Conservation (phyloP, 2,113 vertebrate genomes). For the Menura novaehollandiae region DNA sequence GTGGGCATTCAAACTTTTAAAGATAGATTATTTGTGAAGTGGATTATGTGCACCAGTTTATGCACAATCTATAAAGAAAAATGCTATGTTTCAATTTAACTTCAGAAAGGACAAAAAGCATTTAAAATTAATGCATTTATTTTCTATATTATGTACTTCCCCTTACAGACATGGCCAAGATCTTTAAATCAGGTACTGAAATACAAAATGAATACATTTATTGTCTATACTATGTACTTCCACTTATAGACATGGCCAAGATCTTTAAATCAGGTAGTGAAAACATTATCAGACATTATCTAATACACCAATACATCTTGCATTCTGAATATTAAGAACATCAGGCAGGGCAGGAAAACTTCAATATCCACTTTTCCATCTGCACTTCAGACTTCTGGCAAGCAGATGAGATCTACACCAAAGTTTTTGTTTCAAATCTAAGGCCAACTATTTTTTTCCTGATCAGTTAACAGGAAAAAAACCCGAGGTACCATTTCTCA, state of each 20-base stretch:
- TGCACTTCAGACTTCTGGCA: constrained; percentile 51
- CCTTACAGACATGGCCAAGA: neutral
- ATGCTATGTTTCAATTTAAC: neutral
- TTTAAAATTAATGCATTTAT: neutral
- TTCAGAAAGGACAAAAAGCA: neutral
- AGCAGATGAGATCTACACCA: constrained; percentile 23
- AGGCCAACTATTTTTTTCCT: constrained; percentile 12
- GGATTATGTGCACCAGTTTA: neutral
- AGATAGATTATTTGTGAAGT: neutral
- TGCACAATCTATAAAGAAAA: neutral
- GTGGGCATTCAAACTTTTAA: neutral
- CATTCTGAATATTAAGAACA: neutral
- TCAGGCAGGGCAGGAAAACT: constrained; percentile 18
- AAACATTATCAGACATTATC: neutral
- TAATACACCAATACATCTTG: neutral
- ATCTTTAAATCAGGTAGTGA: neutral
- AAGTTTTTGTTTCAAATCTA: constrained; percentile 16
- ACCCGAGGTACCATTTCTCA: neutral
- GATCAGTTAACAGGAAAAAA: neutral
- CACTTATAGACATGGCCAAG: neutral
- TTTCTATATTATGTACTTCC: neutral
- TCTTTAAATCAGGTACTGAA: neutral
- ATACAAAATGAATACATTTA: neutral
- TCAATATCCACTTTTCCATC: constrained; percentile 46
- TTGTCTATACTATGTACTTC: neutral